A percentile compares a stretch with the other conserved stretches of the same genome.
Evolutionary conservation across 2,888 invertebrate species (phyloP).

Genomic region (Lasioglossum marginatum): DNA sequence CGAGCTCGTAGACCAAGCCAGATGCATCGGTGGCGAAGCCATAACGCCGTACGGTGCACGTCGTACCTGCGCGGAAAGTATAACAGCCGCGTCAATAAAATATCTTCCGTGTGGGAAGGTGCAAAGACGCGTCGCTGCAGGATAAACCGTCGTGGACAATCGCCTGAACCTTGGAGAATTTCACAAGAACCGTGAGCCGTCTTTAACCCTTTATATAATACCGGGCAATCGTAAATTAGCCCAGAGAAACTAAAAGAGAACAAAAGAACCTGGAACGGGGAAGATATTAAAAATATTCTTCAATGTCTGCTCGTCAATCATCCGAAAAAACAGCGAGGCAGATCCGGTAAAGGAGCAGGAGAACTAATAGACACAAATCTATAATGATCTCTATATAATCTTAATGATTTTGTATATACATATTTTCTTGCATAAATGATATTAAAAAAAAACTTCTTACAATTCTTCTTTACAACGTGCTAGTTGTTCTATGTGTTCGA

Average conservation of each 20-base stretch:
- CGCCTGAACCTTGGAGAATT: background rate
- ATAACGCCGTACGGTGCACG: constrained; percentile 53
- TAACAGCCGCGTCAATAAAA: constrained; percentile 70
- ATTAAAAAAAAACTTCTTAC: too few species aligned
- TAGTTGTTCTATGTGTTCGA: too few species aligned
- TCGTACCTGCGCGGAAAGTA: constrained; percentile 62
- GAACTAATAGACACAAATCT: too few species aligned
- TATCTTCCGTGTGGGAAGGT: constrained; percentile 73
- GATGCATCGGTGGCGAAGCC: constrained; percentile 30
- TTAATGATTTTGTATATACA: too few species aligned
- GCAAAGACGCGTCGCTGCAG: constrained; percentile 77
- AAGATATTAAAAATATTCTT: too few species aligned
- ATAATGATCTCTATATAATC: too few species aligned
- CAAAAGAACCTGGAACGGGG: background rate
- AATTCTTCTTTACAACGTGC: too few species aligned
- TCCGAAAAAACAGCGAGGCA: too few species aligned
- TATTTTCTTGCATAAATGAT: too few species aligned
- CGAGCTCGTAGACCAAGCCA: constrained; percentile 18
- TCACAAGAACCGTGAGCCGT: background rate
- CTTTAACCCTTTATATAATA: background rate
- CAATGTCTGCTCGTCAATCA: too few species aligned
- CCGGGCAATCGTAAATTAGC: background rate
- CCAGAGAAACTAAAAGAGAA: background rate
- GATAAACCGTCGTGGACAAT: constrained; percentile 48
- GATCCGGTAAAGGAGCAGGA: too few species aligned